Evolutionary conservation across 2,888 invertebrate species (phyloP).

Genomic region (Minunthozetes semirufus): DNA sequence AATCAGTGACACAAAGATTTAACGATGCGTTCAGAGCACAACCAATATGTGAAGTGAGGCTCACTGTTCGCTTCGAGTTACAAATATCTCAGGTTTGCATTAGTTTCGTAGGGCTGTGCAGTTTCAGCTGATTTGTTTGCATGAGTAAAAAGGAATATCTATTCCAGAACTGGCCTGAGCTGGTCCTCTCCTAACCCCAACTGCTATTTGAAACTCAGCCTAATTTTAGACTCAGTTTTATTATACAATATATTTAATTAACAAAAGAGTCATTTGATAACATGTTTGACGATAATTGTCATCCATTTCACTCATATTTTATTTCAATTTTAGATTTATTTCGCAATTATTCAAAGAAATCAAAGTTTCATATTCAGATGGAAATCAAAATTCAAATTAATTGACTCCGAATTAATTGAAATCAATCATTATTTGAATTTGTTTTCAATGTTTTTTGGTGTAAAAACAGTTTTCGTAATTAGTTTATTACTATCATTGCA

Average conservation of each 20-base stretch:
- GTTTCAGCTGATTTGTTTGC: background rate
- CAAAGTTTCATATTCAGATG: no score
- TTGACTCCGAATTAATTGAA: no score
- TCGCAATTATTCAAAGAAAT: no score
- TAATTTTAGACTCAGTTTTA: background rate
- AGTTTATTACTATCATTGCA: no score
- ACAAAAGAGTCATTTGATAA: background rate
- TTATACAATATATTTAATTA: background rate
- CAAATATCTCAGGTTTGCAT: background rate
- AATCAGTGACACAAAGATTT: background rate
- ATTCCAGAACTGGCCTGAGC: slow-evolving; percentile 15
- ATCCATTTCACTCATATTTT: background rate
- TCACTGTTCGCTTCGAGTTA: background rate
- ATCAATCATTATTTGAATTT: no score
- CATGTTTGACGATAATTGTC: background rate
- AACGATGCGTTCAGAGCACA: no score
- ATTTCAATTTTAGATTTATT: background rate
- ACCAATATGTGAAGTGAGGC: background rate
- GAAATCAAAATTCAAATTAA: no score
- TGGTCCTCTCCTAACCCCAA: background rate
- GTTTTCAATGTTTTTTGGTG: no score
- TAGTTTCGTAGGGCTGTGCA: background rate
- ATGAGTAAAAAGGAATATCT: slow-evolving; percentile 11
- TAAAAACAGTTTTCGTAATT: no score
- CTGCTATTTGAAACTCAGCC: background rate